Base-by-base conservation (phyloP, 2,888 invertebrate species). In the Tortricodes alternella region DNA sequence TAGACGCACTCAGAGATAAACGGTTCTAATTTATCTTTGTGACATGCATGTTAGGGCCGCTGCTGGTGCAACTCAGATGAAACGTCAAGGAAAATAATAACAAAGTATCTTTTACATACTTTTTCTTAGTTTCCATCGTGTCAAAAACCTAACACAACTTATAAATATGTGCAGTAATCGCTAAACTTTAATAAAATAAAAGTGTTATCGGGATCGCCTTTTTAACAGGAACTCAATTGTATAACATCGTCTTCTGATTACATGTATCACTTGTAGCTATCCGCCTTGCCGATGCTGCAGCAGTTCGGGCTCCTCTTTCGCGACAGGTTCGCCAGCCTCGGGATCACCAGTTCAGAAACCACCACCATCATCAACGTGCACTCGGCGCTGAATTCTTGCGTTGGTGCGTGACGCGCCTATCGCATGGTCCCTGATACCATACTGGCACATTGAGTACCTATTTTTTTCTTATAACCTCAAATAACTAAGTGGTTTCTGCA, bases 351-450 rank as follows among this genome's bases (percentile, higher is more conserved):
- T 64, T 92, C 94, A 4, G 91, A 95, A 83, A 94, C 93, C 23
- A 94, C 95, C 21, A 93, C 94, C 46, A 92, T 95, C 67, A 93
- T 94, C 73, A 95, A 95, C 81, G 90, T 94, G 69, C 93, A 95
- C 86, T 92, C 93, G 16, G 94, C 95, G 24, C 91, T 94, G 65
- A 94, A 92, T 63, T 92, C 94, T 66, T 93, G 93, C 82, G 93
- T 94, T 82, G 94, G 94, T 94, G 89, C 89, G 90, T 90, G 90
- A 85, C 83, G 85, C 84, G 82, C 73, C 71, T n/a, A n/a, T 74
- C 62, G 73, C 83, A 89, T 76, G 89, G 89, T 89, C 66, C 71
- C 65, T 77, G 72, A 81, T 80, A 83, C 79, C 84, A 81, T 81
- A 78, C 72, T 73, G 50, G 35, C 41, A 43, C 48, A 48, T 60